A percentile compares a stretch with the other conserved stretches of the same genome.
Evolutionary conservation across 2,888 invertebrate species (phyloP).

Genomic region (Plagodis pulveraria): DNA sequence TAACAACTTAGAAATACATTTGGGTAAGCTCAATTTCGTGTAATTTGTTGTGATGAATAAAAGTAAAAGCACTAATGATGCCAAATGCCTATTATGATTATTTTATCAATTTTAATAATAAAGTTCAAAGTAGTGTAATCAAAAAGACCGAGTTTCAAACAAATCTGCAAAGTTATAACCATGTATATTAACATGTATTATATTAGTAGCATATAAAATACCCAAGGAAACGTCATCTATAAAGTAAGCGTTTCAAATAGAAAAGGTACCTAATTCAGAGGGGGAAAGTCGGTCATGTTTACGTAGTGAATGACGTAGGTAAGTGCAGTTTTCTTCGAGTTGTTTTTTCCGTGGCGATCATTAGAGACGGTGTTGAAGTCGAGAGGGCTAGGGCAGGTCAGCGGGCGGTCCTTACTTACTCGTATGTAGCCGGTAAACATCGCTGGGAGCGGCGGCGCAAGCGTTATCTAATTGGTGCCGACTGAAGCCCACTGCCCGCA

Average conservation of each 20-base stretch:
- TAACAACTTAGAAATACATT: neutral
- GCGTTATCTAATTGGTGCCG: constrained; percentile 63
- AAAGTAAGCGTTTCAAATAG: neutral
- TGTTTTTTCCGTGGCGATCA: constrained; percentile 51
- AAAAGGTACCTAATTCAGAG: constrained; percentile 5
- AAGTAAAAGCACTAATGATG: neutral
- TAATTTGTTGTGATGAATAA: neutral
- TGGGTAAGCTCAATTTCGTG: neutral
- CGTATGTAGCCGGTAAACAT: constrained; percentile 52
- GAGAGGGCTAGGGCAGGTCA: constrained; percentile 47
- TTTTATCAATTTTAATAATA: neutral
- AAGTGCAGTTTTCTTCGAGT: constrained; percentile 47
- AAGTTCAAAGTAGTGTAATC: too few species aligned
- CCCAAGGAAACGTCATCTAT: too few species aligned
- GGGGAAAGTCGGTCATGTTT: constrained; percentile 18
- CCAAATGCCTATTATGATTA: neutral
- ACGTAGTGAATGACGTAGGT: constrained; percentile 3
- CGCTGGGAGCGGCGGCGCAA: constrained; percentile 68
- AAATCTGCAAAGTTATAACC: too few species aligned
- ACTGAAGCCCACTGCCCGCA: constrained; percentile 39
- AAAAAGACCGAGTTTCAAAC: too few species aligned
- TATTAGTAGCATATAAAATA: too few species aligned
- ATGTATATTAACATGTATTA: too few species aligned
- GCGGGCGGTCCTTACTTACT: constrained; percentile 27
- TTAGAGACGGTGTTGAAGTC: constrained; percentile 63